Percentiles rank a stretch among this genome's conserved stretches.
phyloP scores from a whole-genome alignment of 2,888 invertebrate species.

The Parnassius glacialis region DNA sequence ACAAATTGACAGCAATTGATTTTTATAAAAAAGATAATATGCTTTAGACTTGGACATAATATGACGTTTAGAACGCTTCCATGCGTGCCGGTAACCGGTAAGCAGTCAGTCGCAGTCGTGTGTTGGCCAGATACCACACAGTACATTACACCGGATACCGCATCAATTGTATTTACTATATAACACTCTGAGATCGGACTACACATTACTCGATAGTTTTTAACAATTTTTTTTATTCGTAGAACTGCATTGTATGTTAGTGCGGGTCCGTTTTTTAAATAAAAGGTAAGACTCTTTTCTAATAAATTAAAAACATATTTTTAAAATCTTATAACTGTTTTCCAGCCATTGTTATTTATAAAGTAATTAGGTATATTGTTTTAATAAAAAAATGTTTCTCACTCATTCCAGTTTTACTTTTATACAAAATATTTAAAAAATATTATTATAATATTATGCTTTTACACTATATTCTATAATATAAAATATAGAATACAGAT shows the following conservation, averaged over 20 bases:
- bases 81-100: background rate
- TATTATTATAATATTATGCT: too few species aligned
- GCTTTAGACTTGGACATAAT: background rate
- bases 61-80: conserved; percentile 1
- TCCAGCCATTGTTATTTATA: background rate
- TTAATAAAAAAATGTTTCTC: too few species aligned
- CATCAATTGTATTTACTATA: conserved; percentile 2
- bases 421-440: too few species aligned
- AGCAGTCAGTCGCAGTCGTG: conserved; percentile 14
- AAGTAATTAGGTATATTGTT: too few species aligned
- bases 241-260: background rate
- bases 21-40: background rate
- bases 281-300: conserved; percentile 12
- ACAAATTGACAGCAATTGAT: background rate
- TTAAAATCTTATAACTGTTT: background rate
- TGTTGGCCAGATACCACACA: background rate
- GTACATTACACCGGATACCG: background rate
- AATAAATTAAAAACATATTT: background rate
- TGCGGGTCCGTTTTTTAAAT: conserved; percentile 5
- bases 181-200: too few species aligned
- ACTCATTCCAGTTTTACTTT: too few species aligned
- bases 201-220: too few species aligned
- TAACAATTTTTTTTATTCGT: too few species aligned
- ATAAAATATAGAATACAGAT: too few species aligned
- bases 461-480: too few species aligned